Conservation (phyloP, 2,113 vertebrate genomes). For the Sardina pilchardus region DNA sequence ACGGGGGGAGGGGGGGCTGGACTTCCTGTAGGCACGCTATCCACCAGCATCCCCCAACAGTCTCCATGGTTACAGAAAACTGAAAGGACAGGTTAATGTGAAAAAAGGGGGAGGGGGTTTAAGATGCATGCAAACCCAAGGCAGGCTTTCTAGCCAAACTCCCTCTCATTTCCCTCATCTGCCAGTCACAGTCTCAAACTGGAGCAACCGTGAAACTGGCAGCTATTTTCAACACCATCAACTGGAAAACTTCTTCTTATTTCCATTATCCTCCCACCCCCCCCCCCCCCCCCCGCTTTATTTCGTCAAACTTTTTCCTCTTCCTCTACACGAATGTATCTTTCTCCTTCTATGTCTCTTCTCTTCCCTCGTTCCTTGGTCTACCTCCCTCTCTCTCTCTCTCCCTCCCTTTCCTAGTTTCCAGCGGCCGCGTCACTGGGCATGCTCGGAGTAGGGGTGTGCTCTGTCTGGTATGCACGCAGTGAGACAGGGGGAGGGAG, state of each 20-base stretch:
- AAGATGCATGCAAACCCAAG: too few relatives aligned
- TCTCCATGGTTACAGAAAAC: constrained; percentile 2
- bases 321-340: background rate
- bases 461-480: constrained; percentile 30
- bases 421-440: constrained; percentile 21
- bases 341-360: constrained; percentile 19
- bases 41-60: background rate
- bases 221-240: background rate
- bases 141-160: background rate
- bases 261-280: constrained; percentile 17
- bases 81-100: constrained; percentile 5
- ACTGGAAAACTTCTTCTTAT: background rate
- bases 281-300: constrained; percentile 26
- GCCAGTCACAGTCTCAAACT: background rate
- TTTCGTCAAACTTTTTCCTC: background rate
- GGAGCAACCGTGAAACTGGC: background rate
- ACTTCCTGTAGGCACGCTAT: constrained; percentile 5
- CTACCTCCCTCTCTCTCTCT: background rate
- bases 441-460: constrained; percentile 27
- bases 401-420: constrained; percentile 34
- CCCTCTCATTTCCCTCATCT: background rate
- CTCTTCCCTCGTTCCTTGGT: background rate
- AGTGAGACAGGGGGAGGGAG: constrained; percentile 23
- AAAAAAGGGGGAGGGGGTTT: background rate
- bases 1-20: background rate